Base-by-base conservation (phyloP, 2,888 invertebrate species). In the Epistrophe grossulariae region DNA sequence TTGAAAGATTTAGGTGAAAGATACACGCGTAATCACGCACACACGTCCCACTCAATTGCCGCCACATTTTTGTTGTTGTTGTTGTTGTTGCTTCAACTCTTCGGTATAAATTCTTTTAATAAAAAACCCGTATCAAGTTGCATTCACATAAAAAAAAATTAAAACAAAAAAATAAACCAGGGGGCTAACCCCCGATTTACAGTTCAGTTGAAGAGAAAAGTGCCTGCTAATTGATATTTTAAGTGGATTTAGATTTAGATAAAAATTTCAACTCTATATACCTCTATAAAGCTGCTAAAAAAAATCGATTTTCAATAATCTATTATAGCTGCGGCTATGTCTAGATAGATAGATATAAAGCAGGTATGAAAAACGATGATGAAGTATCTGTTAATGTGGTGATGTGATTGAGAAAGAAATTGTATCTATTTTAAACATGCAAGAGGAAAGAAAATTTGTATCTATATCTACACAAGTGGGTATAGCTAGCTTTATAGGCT, bases 191-290 rank as follows among this genome's bases (percentile, higher is more conserved):
- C 68, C 62, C 43, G 43, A 59, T 71, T 79, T 31, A 83, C 79
- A 52, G 48, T 68, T 52, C 11, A 13, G 40, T n/a, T n/a, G n/a
- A n/a, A n/a, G n/a, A n/a, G 82, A 83, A 87, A 87, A 87, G 87
- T 87, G 82, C 83, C 79, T 83, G 87, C 87, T 87, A 87, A 87
- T 87, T 87, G 87, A 87, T 79, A 76, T 87, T 87, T 87, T 87
- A 87, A 87, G 87, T 87, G 87, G 83, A 82, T 87, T 83, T 79
- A 76, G 83, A 87, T 87, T 71, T 52, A 82, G 82, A 87, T 87
- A 76, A 73, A 84, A 73, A 60, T 50, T 68, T 68, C 68, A 68
- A 68, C 68, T 68, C 0, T 35, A 35, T 35, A 35, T 35, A 31
- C 4, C 35, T 35, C 2, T 5, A 28, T 28, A 28, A 68, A n/a